Percentiles rank a stretch among this genome's conserved stretches.
phyloP scores from a whole-genome alignment of 1,140 invertebrate species.

The Eurosta solidaginis region DNA sequence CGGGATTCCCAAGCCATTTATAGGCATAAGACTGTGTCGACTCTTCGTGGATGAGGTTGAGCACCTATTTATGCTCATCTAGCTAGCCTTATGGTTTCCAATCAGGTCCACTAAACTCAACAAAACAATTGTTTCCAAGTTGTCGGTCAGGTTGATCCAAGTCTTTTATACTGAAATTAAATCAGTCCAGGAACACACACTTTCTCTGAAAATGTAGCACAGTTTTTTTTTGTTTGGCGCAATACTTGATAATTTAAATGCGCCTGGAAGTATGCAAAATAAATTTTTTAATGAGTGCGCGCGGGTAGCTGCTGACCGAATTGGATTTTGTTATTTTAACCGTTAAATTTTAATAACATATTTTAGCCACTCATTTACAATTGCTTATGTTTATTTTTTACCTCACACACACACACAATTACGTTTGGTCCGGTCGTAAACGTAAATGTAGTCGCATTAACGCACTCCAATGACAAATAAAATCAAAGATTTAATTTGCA shows the following conservation, averaged over 20 bases:
- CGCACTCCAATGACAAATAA: background rate
- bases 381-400: background rate
- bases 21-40: too few relatives aligned
- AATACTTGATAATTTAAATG: background rate
- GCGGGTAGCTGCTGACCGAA: background rate
- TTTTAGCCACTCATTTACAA: background rate
- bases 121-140: too few relatives aligned
- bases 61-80: too few relatives aligned
- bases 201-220: background rate
- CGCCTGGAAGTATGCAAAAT: background rate
- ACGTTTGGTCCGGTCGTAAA: background rate
- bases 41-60: too few relatives aligned
- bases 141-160: too few relatives aligned
- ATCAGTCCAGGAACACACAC: too few relatives aligned
- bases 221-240: conserved; percentile 6
- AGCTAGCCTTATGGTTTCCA: too few relatives aligned
- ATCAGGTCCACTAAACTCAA: too few relatives aligned
- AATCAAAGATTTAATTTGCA: conserved; percentile 27
- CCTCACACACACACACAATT: background rate
- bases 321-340: conserved; percentile 23
- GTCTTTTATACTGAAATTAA: too few relatives aligned
- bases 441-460: conserved; percentile 1
- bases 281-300: background rate
- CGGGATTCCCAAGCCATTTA: too few relatives aligned
- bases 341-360: conserved; percentile 27